phyloP scores from a whole-genome alignment of 2,888 invertebrate genomes.

The Drosophila silvestris region DNA sequence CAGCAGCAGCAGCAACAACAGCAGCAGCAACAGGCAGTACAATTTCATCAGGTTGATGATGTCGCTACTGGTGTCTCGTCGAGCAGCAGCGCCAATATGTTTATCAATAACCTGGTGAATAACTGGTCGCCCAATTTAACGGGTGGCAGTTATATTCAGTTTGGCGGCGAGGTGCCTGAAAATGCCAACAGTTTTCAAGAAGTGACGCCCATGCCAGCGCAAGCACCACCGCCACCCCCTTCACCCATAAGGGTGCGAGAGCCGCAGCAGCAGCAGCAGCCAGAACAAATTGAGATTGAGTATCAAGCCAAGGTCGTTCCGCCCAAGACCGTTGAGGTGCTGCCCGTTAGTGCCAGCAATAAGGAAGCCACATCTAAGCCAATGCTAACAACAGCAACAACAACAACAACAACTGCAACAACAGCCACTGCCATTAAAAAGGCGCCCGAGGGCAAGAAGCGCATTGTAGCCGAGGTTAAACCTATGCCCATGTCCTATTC shows the following conservation, averaged over 20 bases:
- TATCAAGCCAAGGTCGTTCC: constrained; percentile 21
- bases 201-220: constrained; percentile 15
- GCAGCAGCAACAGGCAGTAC: constrained; percentile 28
- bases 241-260: constrained; percentile 41
- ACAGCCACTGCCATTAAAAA: constrained; percentile 51
- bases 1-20: constrained; percentile 38
- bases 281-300: constrained; percentile 13
- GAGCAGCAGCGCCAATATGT: constrained; percentile 77
- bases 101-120: constrained; percentile 83
- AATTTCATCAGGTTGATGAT: constrained; percentile 60
- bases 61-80: constrained; percentile 23
- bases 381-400: constrained; percentile 23
- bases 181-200: constrained; percentile 41
- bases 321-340: constrained; percentile 22
- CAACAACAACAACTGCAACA: constrained; percentile 23
- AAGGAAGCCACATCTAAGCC: constrained; percentile 15
- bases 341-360: constrained; percentile 3
- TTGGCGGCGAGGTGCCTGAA: constrained; percentile 64
- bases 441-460: constrained; percentile 83
- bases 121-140: constrained; percentile 85
- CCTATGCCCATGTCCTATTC: constrained; percentile 95
- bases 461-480: constrained; percentile 93
- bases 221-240: constrained; percentile 8
- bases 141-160: constrained; percentile 82
- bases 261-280: constrained; percentile 28